phyloP scores from a whole-genome alignment of 2,113 vertebrate genomes.

The Aptenodytes patagonicus region DNA sequence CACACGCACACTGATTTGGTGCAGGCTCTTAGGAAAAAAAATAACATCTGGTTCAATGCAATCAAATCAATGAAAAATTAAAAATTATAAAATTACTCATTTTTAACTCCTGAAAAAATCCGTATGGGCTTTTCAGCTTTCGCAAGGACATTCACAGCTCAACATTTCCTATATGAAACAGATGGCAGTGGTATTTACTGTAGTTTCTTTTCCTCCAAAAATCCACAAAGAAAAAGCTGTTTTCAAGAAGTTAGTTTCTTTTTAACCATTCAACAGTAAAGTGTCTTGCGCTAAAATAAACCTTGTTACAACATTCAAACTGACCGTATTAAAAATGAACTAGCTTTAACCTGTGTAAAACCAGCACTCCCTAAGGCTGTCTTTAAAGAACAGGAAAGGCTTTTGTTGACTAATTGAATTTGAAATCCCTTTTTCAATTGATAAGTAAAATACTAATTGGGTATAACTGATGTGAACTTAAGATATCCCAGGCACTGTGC shows the following conservation, averaged over 20 bases:
- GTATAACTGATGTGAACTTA: not conserved
- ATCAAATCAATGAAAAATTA: conserved; percentile 47
- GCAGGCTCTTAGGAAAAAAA: not conserved
- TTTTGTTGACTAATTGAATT: conserved; percentile 3
- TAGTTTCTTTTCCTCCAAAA: not conserved
- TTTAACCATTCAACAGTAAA: conserved; percentile 5
- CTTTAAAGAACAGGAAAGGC: not conserved
- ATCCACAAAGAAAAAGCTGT: conserved; percentile 30
- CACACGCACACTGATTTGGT: not conserved
- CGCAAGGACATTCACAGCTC: conserved; percentile 17
- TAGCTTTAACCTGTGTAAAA: conserved; percentile 28
- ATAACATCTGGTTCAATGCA: conserved; percentile 58
- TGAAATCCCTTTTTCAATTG: not conserved
- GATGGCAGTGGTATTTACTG: conserved; percentile 58
- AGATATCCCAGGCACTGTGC: not conserved
- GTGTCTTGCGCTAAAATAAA: conserved; percentile 4
- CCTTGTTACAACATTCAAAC: not conserved
- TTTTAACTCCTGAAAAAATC: conserved; percentile 62
- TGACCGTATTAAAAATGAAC: not conserved
- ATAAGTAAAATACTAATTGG: not conserved
- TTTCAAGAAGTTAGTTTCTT: conserved; percentile 27
- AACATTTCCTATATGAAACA: conserved; percentile 51
- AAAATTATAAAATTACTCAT: conserved; percentile 37
- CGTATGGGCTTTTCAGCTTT: conserved; percentile 12
- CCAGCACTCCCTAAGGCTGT: not conserved